Conservation (phyloP, 2,888 invertebrate genomes). For the Ophion costatus region DNA sequence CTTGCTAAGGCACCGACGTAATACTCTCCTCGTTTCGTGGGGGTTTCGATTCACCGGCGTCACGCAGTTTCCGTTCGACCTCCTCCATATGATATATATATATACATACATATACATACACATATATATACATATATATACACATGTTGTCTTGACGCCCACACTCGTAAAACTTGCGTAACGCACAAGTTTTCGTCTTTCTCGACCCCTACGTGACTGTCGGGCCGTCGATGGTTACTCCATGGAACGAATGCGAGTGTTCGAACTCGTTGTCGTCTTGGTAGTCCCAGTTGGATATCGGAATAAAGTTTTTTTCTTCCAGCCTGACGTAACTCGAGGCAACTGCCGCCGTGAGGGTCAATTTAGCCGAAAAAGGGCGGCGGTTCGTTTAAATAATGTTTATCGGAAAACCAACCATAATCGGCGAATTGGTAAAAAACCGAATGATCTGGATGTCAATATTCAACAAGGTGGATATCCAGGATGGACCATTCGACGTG, state of each 20-base stretch:
- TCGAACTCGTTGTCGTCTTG: conserved; percentile 29
- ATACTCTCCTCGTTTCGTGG: conserved; percentile 66
- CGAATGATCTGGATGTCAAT: no score
- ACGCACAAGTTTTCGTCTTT: conserved; percentile 17
- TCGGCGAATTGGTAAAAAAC: no score
- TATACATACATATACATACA: not conserved
- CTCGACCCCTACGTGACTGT: conserved; percentile 11
- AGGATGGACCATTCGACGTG: no score
- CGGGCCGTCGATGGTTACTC: not conserved
- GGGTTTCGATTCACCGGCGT: conserved; percentile 56
- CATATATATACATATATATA: not conserved
- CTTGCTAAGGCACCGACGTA: conserved; percentile 65
- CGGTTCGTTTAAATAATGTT: no score
- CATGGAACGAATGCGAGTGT: conserved; percentile 28
- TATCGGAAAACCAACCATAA: no score
- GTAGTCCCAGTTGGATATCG: not conserved
- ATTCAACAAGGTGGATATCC: no score
- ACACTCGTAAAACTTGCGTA: conserved; percentile 42
- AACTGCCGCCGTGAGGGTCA: not conserved
- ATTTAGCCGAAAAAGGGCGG: not conserved
- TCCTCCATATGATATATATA: not conserved
- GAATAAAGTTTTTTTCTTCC: not conserved
- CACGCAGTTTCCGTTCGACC: conserved; percentile 53
- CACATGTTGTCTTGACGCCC: conserved; percentile 15
- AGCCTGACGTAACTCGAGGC: not conserved